Conservation (phyloP, 1,140 invertebrate species). For the Goniozus legneri region DNA sequence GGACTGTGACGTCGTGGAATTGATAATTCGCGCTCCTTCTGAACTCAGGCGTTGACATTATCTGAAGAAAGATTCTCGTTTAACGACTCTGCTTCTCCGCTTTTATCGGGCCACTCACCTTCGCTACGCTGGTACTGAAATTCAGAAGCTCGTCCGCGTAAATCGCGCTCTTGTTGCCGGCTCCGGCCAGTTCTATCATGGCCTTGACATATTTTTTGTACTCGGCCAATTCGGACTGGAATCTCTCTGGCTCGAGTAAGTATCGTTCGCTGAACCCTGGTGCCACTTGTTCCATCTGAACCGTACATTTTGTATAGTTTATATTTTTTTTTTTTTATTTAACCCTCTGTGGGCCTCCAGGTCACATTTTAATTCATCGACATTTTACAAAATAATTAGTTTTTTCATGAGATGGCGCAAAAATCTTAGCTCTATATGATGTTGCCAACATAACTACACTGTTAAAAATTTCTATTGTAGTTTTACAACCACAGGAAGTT, state of each 20-base stretch:
- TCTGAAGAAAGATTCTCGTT: constrained; percentile 47
- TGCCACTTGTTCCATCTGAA: constrained; percentile 64
- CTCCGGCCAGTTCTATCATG: constrained; percentile 55
- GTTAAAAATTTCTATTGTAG: no score
- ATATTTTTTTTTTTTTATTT: no score
- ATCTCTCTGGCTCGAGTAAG: constrained; percentile 59
- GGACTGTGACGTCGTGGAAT: constrained; percentile 71
- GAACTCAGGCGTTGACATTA: constrained; percentile 69
- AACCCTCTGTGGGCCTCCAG: no score
- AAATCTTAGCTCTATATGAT: no score
- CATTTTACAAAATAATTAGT: no score
- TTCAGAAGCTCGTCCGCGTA: constrained; percentile 68
- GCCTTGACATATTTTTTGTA: constrained; percentile 61
- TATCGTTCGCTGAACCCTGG: constrained; percentile 65
- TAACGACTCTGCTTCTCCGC: neutral
- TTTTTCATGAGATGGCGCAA: no score
- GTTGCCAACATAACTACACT: no score
- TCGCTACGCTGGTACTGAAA: constrained; percentile 69
- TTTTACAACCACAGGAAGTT: no score
- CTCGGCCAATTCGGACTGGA: constrained; percentile 59
- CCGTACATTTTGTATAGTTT: no score
- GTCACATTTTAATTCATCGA: no score
- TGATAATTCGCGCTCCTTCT: constrained; percentile 66
- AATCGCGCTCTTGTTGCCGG: constrained; percentile 43
- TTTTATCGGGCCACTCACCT: constrained; percentile 41